Conservation (phyloP, 1,140 invertebrate genomes). For the Laupala kohalensis region DNA sequence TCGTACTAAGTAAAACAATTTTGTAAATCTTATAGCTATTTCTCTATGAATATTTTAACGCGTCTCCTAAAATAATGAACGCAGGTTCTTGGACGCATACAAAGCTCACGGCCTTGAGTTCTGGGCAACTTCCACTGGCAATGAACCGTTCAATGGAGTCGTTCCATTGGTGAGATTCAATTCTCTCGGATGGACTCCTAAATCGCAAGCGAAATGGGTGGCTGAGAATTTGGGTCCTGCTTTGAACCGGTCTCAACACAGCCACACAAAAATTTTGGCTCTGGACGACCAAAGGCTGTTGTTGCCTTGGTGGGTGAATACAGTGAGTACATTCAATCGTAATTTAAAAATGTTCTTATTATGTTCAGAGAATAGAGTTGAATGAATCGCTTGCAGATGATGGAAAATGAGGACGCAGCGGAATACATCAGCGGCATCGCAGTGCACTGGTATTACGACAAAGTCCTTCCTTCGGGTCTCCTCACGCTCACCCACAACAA, state of each 20-base stretch:
- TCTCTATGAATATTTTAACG: too few species aligned
- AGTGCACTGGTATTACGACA: slow-evolving; percentile 68
- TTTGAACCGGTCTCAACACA: slow-evolving; percentile 39
- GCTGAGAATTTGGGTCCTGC: slow-evolving; percentile 51
- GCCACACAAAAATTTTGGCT: slow-evolving; percentile 45
- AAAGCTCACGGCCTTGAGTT: slow-evolving; percentile 34
- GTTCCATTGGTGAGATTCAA: slow-evolving; percentile 45
- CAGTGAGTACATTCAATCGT: slow-evolving; percentile 29
- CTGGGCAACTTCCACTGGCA: slow-evolving; percentile 52
- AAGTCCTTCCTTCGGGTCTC: slow-evolving; percentile 31
- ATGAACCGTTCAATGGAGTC: slow-evolving; percentile 42
- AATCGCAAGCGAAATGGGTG: slow-evolving; percentile 45
- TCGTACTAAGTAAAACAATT: too few species aligned
- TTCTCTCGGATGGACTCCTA: slow-evolving; percentile 58
- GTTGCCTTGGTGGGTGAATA: slow-evolving; percentile 46
- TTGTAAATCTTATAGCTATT: too few species aligned
- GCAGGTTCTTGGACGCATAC: slow-evolving; percentile 40
- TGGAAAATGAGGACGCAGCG: slow-evolving; percentile 33
- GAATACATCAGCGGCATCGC: slow-evolving; percentile 71
- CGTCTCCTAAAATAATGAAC: too few species aligned
- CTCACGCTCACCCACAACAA: slow-evolving; percentile 39
- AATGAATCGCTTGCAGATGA: slow-evolving; percentile 35
- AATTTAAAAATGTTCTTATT: neutral
- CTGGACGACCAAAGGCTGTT: slow-evolving; percentile 57
- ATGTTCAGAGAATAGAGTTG: too few species aligned